phyloP scores from a whole-genome alignment of 23 tunicate genomes.

The Ascidia mentula region DNA sequence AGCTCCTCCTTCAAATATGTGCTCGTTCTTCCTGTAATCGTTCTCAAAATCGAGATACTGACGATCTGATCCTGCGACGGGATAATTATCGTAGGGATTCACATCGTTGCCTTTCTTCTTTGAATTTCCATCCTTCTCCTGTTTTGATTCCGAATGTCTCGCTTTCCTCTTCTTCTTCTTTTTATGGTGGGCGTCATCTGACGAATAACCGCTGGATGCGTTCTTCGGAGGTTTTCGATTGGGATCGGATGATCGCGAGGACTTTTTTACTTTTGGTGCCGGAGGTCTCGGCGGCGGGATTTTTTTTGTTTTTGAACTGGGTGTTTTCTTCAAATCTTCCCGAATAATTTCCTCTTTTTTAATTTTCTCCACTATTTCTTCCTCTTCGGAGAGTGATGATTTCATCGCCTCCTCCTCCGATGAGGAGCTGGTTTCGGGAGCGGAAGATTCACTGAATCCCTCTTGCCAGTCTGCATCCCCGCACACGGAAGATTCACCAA shows the following conservation, averaged over 20 bases:
- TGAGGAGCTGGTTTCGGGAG: not conserved
- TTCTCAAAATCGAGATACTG: constrained; percentile 73
- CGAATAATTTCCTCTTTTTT: not conserved
- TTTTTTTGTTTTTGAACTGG: constrained; percentile 8
- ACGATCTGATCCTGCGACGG: constrained; percentile 49
- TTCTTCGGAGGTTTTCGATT: constrained; percentile 10
- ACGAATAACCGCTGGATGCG: constrained; percentile 69
- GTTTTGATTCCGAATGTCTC: not conserved
- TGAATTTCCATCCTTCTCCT: not conserved
- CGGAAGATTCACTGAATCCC: not conserved
- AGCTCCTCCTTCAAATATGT: constrained; percentile 39
- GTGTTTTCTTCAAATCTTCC: not conserved
- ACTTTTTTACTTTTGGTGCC: constrained; percentile 35
- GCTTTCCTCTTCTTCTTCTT: constrained; percentile 1
- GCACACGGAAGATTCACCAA: constrained; percentile 22
- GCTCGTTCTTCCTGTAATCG: constrained; percentile 62
- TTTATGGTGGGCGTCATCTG: constrained; percentile 32
- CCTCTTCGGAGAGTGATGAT: not conserved
- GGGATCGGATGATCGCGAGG: not conserved
- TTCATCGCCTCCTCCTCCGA: not conserved
- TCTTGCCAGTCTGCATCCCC: constrained; percentile 18
- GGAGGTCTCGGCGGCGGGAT: constrained; percentile 76
- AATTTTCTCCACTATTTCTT: not conserved
- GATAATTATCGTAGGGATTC: constrained; percentile 64
- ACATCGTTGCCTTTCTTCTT: constrained; percentile 5